Conservation (phyloP, 2,113 vertebrate species). For the Labeo catla region DNA sequence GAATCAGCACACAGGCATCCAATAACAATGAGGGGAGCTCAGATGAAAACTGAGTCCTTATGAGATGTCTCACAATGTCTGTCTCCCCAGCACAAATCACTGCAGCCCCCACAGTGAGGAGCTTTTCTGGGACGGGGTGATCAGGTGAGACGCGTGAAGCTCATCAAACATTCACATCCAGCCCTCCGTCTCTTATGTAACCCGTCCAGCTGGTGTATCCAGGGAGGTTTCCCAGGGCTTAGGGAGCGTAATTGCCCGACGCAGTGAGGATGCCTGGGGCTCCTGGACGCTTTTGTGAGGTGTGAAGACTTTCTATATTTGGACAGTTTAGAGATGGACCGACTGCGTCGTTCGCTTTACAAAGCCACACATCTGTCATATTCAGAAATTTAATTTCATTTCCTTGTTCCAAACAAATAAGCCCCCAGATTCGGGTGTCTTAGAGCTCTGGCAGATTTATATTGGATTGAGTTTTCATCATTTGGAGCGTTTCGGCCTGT, state of each 20-base stretch:
- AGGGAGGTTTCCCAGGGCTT: conserved; percentile 44
- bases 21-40: not conserved
- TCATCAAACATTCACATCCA: conserved; percentile 23
- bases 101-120: not conserved
- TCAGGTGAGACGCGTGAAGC: not conserved
- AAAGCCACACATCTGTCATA: not conserved
- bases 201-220: conserved; percentile 53
- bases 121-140: not conserved
- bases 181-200: conserved; percentile 48
- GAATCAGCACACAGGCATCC: conserved; percentile 41
- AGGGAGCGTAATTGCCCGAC: conserved; percentile 16
- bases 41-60: not conserved
- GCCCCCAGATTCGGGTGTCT: not conserved
- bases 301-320: not conserved
- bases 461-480: not conserved
- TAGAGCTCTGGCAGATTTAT: not conserved
- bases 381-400: not conserved
- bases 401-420: not conserved
- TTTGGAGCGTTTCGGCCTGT: not conserved
- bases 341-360: not conserved
- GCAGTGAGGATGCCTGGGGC: conserved; percentile 11
- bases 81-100: not conserved
- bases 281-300: not conserved
- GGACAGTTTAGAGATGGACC: not conserved
- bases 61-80: not conserved